Conservation (phyloP, 2,888 invertebrate genomes). For the Petrolisthes manimaculis region DNA sequence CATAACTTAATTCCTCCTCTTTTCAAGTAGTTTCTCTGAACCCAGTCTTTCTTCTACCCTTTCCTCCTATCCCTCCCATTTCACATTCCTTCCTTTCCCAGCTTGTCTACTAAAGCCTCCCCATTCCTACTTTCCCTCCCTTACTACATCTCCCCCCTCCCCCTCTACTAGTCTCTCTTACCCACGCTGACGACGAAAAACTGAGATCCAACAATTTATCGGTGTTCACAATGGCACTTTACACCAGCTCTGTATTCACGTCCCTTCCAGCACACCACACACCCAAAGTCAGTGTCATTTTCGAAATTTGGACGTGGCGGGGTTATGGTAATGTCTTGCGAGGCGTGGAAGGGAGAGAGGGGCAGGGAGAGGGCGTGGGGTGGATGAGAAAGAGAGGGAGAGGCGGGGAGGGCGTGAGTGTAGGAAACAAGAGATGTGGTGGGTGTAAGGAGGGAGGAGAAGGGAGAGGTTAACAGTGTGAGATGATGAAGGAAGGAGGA, state of each 20-base stretch:
- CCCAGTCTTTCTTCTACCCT: neutral
- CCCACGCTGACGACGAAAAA: neutral
- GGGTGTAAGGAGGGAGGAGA: neutral
- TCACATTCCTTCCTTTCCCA: neutral
- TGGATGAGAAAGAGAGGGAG: neutral
- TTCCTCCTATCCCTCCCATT: neutral
- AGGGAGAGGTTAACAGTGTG: neutral
- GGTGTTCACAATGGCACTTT: constrained; percentile 52
- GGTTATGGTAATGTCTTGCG: constrained; percentile 40
- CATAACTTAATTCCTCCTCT: neutral
- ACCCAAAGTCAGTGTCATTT: constrained; percentile 45
- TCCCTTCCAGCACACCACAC: constrained; percentile 12
- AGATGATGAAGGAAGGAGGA: neutral
- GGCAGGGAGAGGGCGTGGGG: neutral
- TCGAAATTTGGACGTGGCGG: constrained; percentile 53
- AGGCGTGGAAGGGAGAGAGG: neutral
- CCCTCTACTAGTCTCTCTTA: neutral
- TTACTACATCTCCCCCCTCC: neutral
- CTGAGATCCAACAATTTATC: constrained; percentile 57
- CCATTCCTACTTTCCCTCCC: neutral
- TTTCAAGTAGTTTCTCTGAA: neutral
- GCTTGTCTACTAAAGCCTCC: neutral
- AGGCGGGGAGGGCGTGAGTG: neutral
- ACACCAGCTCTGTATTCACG: constrained; percentile 50
- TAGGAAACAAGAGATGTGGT: neutral